Base-by-base conservation (phyloP, 2,797 vertebrate genomes). In the Prunella strophiata region DNA sequence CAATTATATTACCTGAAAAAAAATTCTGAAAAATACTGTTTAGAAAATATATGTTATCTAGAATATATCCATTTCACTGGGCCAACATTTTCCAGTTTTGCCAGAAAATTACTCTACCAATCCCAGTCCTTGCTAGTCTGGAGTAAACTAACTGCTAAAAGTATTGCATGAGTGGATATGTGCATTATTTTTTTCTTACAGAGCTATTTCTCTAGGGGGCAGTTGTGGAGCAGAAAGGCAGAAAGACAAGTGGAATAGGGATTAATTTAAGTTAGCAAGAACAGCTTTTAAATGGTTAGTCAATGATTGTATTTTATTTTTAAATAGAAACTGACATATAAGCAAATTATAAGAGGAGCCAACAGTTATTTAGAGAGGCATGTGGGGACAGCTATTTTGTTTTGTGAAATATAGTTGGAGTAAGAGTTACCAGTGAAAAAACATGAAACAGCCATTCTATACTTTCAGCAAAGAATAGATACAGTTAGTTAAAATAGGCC, bases 241-340 rank as follows among this genome's bases (percentile, higher is more conserved):
- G 94, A 91, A 89, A 90, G 84, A 91, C 83, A 87, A 96, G 91
- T 88, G 61, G 83, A 90, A 91, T 8, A 36, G 77, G 80, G 85
- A 91, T 93, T 96, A 86, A 95, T 95, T 90, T 93, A 78, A 36
- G 90, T 82, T 94, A 79, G 83, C 59, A 73, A 88, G 78, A 93
- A 86, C 77, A 76, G 84, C 48, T 96, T 96, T 94, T 63, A 91
- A 94, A 81, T 88, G 74, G 83, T 93, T 96, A 96, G 91, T 94
- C 91, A 88, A 72, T 95, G 83, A 86, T 59, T 93, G 61, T 95
- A 85, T 88, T 95, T 96, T 91, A 91, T 72, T 94, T 94, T 93
- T 94, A 94, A 94, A 93, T 65, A 90, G 88, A 90, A 90, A 63
- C 30, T 90, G 93, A 65, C 73, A 70, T 57, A 85, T 29, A 91